These are phyloP conservation scores for Ceyx margarethae DNA, from an alignment of 2,113 vertebrate genomes.

Conservation along the genomic window DNA sequence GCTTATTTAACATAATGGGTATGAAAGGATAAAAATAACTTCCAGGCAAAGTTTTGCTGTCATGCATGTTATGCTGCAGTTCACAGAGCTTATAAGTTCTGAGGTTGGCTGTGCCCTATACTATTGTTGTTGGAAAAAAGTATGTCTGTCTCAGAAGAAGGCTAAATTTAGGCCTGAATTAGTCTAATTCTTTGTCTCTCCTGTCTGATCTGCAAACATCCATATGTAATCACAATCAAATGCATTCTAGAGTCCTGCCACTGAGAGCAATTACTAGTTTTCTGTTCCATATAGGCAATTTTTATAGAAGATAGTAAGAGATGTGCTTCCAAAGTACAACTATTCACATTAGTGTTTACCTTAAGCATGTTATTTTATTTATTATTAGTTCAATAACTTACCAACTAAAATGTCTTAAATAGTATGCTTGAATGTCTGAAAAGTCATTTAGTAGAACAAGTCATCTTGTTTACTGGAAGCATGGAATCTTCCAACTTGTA, in stretches of 20 bases:
- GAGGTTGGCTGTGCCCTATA: rapidly evolving
- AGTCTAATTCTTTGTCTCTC: neutral
- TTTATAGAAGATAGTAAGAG: neutral
- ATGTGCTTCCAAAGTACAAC: neutral
- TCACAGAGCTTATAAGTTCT: neutral
- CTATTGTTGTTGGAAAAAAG: neutral
- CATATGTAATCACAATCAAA: neutral
- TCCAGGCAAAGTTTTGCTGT: neutral
- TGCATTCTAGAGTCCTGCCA: neutral
- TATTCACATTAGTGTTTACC: neutral
- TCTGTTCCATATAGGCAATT: neutral
- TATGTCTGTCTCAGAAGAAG: neutral
- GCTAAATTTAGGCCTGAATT: neutral
- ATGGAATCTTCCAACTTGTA: neutral
- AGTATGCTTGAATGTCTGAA: neutral
- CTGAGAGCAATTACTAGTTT: neutral
- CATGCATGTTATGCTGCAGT: neutral
- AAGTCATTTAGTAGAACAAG: neutral
- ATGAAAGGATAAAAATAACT: neutral
- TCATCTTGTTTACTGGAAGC: neutral
- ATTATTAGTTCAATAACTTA: neutral
- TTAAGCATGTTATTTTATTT: neutral
- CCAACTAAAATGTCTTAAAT: neutral
- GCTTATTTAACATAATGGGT: neutral
- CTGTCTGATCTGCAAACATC: neutral